Conservation (phyloP, 2,113 vertebrate genomes). For the Lagopus leucura region DNA sequence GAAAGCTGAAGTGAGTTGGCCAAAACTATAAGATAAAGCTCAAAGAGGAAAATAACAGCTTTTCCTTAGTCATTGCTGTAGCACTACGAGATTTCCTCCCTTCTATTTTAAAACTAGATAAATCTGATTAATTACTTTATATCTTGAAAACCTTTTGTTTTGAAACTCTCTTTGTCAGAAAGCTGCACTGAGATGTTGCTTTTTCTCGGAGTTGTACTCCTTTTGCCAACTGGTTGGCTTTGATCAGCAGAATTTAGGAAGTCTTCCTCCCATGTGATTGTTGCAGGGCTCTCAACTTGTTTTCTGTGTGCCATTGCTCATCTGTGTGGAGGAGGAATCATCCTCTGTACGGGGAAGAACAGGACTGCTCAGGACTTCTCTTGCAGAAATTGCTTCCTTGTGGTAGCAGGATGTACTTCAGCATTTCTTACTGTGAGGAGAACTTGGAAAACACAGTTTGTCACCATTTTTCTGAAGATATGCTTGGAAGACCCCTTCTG, state of each 20-base stretch:
- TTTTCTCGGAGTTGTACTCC: fast-evolving
- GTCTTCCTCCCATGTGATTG: background rate
- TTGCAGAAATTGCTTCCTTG: background rate
- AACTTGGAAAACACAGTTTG: background rate
- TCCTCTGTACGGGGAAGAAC: background rate
- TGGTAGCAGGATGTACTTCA: background rate
- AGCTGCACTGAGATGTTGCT: background rate
- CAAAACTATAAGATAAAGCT: background rate
- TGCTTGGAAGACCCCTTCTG: background rate
- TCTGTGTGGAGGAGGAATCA: background rate
- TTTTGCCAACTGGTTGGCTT: background rate
- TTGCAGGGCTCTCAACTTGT: background rate
- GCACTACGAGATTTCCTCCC: background rate
- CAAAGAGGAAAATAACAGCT: background rate
- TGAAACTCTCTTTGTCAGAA: background rate
- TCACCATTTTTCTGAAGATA: fast-evolving
- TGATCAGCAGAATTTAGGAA: background rate
- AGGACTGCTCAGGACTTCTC: background rate
- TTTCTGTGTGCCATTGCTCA: background rate
- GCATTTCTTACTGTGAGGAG: background rate
- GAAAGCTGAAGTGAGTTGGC: background rate
- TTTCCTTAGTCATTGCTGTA: background rate
- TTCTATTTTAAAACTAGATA: background rate
- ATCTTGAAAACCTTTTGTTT: background rate
- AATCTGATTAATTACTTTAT: background rate